Conservation (phyloP, 2,113 vertebrate species). For the Myiopsitta monachus region DNA sequence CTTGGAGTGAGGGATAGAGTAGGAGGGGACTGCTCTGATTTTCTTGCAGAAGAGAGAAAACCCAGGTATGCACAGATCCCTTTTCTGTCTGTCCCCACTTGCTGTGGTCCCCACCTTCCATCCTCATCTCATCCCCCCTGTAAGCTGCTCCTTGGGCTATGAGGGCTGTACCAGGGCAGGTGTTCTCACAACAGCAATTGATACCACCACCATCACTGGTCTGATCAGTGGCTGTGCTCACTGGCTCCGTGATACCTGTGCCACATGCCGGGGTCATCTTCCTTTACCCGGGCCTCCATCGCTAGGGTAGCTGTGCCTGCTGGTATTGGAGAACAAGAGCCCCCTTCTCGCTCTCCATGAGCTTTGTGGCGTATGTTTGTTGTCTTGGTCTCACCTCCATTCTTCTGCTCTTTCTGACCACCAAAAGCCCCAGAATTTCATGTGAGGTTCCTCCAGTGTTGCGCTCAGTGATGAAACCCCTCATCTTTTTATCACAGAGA, state of each 20-base stretch:
- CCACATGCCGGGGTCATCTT: not conserved
- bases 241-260: not conserved
- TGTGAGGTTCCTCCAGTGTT: not conserved
- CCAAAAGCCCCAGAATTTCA: not conserved
- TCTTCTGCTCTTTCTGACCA: not conserved
- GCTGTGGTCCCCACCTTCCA: not conserved
- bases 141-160: not conserved
- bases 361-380: not conserved
- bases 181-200: not conserved
- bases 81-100: not conserved
- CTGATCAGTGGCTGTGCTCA: not conserved
- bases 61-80: not conserved
- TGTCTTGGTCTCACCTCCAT: not conserved
- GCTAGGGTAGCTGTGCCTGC: not conserved
- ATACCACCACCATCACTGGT: not conserved
- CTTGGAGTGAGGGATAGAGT: constrained; percentile 30
- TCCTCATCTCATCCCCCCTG: too few relatives aligned
- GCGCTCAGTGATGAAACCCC: not conserved
- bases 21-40: constrained; percentile 35
- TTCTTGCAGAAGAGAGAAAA: not conserved
- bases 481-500: not conserved
- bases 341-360: not conserved
- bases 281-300: not conserved
- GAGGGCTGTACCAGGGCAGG: not conserved
- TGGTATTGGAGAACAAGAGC: not conserved